A percentile compares a stretch with the other conserved stretches of the same genome.
These are phyloP conservation scores for Drosophila mimetica DNA, from an alignment of 2,888 invertebrate genomes.

Conservation along the genomic window DNA sequence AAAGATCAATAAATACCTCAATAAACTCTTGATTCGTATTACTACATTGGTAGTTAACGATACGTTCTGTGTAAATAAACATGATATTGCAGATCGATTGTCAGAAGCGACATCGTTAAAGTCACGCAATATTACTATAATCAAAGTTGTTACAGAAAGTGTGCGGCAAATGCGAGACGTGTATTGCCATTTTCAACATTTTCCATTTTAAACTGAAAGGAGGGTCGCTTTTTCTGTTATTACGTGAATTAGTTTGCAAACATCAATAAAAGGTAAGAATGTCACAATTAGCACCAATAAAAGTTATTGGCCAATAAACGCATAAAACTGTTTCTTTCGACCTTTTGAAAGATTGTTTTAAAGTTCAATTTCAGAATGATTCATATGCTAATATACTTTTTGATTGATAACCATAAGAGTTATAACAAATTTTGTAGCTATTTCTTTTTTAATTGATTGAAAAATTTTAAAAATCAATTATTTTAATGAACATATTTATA, in stretches of 20 bases:
- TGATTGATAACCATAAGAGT: background rate
- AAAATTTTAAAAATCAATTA: background rate
- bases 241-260: conserved; percentile 27
- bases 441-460: background rate
- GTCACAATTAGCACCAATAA: conserved; percentile 32
- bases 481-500: background rate
- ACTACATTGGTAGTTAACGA: background rate
- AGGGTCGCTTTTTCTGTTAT: conserved; percentile 30
- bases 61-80: background rate
- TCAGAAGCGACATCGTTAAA: conserved; percentile 16
- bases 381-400: conserved; percentile 11
- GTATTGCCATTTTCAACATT: conserved; percentile 25
- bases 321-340: conserved; percentile 11
- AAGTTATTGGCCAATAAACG: conserved; percentile 14
- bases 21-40: background rate
- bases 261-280: conserved; percentile 29
- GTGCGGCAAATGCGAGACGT: conserved; percentile 20
- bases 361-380: background rate
- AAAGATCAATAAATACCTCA: conserved; percentile 22
- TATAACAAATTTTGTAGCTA: background rate
- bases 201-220: conserved; percentile 26
- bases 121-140: conserved; percentile 26
- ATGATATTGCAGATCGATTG: background rate
- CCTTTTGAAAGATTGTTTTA: background rate
- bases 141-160: conserved; percentile 25